Evolutionary conservation across 2,888 invertebrate genomes (phyloP), one percentile per base, ranked within the genome.

Genomic region (Pasiphila rectangulata): DNA sequence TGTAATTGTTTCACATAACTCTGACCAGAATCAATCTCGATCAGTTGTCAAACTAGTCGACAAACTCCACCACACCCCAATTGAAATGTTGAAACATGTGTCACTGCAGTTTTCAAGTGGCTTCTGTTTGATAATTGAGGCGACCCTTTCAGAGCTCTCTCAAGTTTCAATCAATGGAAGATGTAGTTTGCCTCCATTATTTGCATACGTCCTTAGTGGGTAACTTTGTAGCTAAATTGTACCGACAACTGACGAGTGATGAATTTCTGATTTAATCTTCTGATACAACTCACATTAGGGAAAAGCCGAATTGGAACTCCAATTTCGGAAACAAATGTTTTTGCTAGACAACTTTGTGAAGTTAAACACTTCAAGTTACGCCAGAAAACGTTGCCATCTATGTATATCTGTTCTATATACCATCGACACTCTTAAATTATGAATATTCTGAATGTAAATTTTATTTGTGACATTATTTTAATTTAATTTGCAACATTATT

Each of bases 91-190:
- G n/a, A n/a, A 80, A 79, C 86, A 87, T 86, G 85, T 87, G 87
- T 87, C 85, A 80, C 70, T 80, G 81, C 78, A 81, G 79, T 78
- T 84, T 78, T 85, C 73, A 81, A 87, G 87, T 85, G 82, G 83
- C 72, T 76, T 75, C 74, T 78, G 49, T 50, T 19, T 79, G 75
- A 79, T 79, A 75, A 80, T 82, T 76, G 75, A 73, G 71, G 67
- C 66, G 78, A 77, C 83, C 84, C 82, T 79, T 84, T 73, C 69
- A 72, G 27, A 38, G 30, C 40, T 59, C 72, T 68, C 67, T 71
- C 56, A 67, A 72, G 70, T 68, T 69, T 72, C 69, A 73, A 78
- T 79, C 74, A 76, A 68, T 73, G 69, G 64, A 73, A 74, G 72
- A 75, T 71, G 70, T 77, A 75, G 72, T 71, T 72, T 68, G 67